Evolutionary conservation across 2,797 vertebrate species (phyloP).

Genomic region (Clarias platycephalus): DNA sequence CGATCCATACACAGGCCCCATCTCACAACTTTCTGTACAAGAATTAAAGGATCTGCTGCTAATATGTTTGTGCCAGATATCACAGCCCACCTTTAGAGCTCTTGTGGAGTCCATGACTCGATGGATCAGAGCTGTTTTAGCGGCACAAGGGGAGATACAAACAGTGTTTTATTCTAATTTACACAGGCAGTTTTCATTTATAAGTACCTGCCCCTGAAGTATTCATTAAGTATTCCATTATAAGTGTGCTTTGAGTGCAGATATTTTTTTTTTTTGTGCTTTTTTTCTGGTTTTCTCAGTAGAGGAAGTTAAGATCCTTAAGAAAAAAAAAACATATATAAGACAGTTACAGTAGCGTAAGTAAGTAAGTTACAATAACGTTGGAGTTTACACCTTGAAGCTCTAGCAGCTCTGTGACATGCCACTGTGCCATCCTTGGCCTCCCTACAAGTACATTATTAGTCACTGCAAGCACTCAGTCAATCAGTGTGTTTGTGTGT

Average conservation of each 20-base stretch:
- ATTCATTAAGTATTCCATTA: background rate
- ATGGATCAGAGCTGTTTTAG: too few relatives aligned
- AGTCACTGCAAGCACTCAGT: constrained; percentile 10
- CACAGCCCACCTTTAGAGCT: too few relatives aligned
- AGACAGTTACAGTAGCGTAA: background rate
- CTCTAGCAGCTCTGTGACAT: background rate
- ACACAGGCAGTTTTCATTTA: background rate
- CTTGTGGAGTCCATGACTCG: too few relatives aligned
- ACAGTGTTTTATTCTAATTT: too few relatives aligned
- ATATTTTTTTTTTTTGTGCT: background rate
- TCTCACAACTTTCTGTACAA: too few relatives aligned
- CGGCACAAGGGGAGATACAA: too few relatives aligned
- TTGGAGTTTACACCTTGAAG: background rate
- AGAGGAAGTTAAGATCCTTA: background rate
- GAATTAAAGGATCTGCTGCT: too few relatives aligned
- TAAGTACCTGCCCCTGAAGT: background rate
- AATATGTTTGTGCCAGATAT: too few relatives aligned
- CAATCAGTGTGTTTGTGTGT: constrained; percentile 15
- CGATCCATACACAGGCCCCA: too few relatives aligned
- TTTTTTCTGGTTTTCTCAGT: background rate
- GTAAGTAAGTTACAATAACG: background rate
- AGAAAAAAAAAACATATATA: background rate
- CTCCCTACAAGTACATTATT: constrained; percentile 35
- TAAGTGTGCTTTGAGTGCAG: background rate
- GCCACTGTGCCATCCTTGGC: constrained; percentile 16